Evolutionary conservation across 2,888 invertebrate genomes (phyloP).

Genomic region (Mongoloraphidia duomilia): DNA sequence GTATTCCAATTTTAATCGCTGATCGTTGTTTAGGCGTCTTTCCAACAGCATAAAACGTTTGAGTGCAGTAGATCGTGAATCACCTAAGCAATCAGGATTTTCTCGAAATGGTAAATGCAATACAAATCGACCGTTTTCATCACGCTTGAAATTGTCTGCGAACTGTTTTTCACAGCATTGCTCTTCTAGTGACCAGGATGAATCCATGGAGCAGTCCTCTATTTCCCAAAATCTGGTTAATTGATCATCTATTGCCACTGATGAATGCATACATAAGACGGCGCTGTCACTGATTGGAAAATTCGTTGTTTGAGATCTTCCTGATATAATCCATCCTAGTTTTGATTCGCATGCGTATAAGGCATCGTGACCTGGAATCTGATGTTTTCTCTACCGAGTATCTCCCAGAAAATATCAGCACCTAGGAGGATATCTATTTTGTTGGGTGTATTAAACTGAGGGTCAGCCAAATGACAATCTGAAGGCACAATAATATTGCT

Average conservation of each 20-base stretch:
- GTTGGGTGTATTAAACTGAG: constrained; percentile 1
- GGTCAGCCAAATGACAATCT: constrained; percentile 6
- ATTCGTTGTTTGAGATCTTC: background rate
- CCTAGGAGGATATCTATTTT: constrained; percentile 7
- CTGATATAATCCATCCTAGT: constrained; percentile 8
- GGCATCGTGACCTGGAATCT: background rate
- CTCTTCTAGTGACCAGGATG: background rate
- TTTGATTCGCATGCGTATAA: constrained; percentile 5
- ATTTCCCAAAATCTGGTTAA: constrained; percentile 5
- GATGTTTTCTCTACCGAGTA: constrained; percentile 7
- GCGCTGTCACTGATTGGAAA: background rate
- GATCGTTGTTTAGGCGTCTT: constrained; percentile 6
- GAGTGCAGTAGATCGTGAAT: constrained; percentile 6
- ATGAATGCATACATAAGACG: background rate
- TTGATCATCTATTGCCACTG: background rate
- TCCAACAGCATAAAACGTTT: constrained; percentile 8
- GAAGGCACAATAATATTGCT: background rate
- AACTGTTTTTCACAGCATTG: background rate
- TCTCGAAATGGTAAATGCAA: constrained; percentile 1
- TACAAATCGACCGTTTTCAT: background rate
- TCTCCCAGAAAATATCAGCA: constrained; percentile 3
- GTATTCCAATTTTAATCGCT: constrained; percentile 2
- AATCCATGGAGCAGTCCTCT: background rate
- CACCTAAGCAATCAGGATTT: constrained; percentile 7
- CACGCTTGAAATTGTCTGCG: background rate